Base-by-base conservation (phyloP, 2,113 vertebrate genomes). In the Paralichthys olivaceus region DNA sequence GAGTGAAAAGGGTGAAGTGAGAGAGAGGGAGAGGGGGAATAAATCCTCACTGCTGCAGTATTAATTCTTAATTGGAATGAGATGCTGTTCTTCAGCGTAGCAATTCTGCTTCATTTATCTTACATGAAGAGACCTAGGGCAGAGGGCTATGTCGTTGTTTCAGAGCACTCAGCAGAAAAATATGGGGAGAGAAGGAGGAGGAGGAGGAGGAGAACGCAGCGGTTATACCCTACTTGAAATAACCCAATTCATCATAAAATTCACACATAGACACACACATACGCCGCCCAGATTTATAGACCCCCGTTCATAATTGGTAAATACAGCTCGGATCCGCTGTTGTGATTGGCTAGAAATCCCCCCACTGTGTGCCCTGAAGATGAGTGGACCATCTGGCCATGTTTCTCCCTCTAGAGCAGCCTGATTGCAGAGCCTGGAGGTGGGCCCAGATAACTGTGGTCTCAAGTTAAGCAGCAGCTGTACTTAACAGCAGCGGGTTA, bases 61-160 rank as follows among this genome's bases (percentile, higher is more conserved):
- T 92, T 84, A 84, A 91, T 89, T 90, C 84, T 89, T 90, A 88
- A 90, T 84, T 91, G 81, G 81, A 83, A 84, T 64, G 80, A 89
- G 89, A 80, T 81, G 83, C 76, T 89, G 64, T 87, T 90, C 70
- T 85, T 90, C 61, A 51, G 66, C 14, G 5, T 84, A 45, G 80
- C 47, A 15, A 85, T 72, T 88, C 86, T 84, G 85, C 85, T 89
- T 90, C 74, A 81, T 90, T 84, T 86, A 84, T 82, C 82, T 65
- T 87, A 79, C 75, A 86, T 72, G 83, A 86, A 69, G 74, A 77
- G 87, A 90, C 72, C 77, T 57, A 77, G 84, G 74, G 69, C 86
- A 81, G 77, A 70, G 53, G 77, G 61, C 65, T 53, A 43, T 79
- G 77, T 53, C 68, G 72, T 73, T 59, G 59, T 85, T 92, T 90